These are phyloP conservation scores for Drosophila eohydei DNA, from an alignment of 2,888 invertebrate species.

Conservation along the genomic window DNA sequence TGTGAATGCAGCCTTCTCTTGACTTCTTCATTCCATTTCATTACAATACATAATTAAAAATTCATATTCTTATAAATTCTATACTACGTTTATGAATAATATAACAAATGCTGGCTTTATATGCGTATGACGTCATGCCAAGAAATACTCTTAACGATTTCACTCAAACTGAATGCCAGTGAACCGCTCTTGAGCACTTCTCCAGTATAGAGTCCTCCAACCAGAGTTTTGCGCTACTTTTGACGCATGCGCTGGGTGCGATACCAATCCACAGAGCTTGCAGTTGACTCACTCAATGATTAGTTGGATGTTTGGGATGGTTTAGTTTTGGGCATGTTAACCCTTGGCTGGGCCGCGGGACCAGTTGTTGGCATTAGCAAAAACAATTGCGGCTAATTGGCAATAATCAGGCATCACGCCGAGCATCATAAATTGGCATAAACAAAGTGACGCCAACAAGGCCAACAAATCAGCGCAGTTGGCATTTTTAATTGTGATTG, in stretches of 20 bases:
- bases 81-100: background rate
- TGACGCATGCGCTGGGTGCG: constrained; percentile 52
- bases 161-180: constrained; percentile 27
- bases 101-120: background rate
- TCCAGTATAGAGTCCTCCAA: constrained; percentile 5
- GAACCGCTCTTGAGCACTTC: constrained; percentile 43
- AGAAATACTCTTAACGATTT: background rate
- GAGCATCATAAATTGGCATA: constrained; percentile 67
- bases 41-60: background rate
- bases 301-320: constrained; percentile 31
- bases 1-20: too few species aligned
- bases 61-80: background rate
- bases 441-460: constrained; percentile 59
- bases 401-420: constrained; percentile 65
- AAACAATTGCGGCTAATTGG: constrained; percentile 74
- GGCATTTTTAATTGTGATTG: constrained; percentile 74
- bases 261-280: constrained; percentile 19
- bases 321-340: constrained; percentile 31
- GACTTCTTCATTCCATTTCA: background rate
- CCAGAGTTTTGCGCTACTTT: constrained; percentile 16
- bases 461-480: constrained; percentile 69
- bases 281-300: constrained; percentile 54
- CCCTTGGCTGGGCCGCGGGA: constrained; percentile 33
- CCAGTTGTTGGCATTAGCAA: constrained; percentile 20
- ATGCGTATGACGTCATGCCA: constrained; percentile 9